These are phyloP conservation scores for Oriolus oriolus DNA, from an alignment of 2,113 vertebrate genomes.

Conservation along the genomic window DNA sequence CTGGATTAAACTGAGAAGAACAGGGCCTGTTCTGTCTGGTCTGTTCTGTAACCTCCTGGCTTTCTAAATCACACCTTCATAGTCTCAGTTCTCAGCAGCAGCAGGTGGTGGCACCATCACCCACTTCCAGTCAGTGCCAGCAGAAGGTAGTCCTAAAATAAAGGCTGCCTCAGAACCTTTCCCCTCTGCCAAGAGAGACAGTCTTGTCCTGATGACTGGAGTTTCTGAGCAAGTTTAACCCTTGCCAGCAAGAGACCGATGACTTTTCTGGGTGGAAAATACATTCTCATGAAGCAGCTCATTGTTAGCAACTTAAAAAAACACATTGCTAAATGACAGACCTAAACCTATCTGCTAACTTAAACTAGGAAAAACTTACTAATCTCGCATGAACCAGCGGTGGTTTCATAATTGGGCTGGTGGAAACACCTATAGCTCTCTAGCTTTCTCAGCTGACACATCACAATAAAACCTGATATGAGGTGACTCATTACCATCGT, in stretches of 20 bases:
- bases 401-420: conserved; percentile 1
- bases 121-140: neutral
- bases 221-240: neutral
- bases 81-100: neutral
- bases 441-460: conserved; percentile 46
- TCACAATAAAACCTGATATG: conserved; percentile 36
- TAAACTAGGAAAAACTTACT: conserved; percentile 37
- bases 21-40: neutral
- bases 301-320: neutral
- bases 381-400: neutral
- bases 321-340: neutral
- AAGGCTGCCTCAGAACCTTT: neutral
- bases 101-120: neutral
- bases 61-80: neutral
- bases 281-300: neutral
- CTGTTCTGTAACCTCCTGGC: neutral
- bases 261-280: neutral
- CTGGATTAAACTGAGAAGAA: neutral
- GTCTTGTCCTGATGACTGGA: neutral
- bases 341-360: neutral
- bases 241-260: neutral
- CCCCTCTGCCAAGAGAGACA: neutral
- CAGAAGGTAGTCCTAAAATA: neutral
- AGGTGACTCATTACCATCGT: conserved; percentile 10
- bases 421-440: conserved; percentile 29